These are phyloP conservation scores for Diachasmimorpha longicaudata DNA, from an alignment of 1,140 invertebrate species.

Conservation along the genomic window DNA sequence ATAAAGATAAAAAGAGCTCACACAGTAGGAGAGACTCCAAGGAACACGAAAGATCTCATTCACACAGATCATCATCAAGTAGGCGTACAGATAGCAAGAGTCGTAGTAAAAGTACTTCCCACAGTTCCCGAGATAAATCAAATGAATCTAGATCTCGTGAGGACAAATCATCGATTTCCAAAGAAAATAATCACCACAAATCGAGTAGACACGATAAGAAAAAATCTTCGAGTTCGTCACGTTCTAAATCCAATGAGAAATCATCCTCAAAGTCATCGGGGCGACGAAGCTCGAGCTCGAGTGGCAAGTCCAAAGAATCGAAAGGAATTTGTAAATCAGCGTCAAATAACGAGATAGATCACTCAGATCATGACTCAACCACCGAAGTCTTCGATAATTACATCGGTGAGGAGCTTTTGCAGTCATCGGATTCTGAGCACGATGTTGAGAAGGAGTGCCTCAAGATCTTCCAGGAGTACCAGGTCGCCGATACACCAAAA, in stretches of 20 bases:
- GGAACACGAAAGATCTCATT: conserved; percentile 35
- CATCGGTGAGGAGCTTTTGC: conserved; percentile 42
- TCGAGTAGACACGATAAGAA: conserved; percentile 39
- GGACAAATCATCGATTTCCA: conserved; percentile 33
- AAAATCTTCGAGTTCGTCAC: conserved; percentile 36
- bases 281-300: conserved; percentile 35
- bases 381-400: conserved; percentile 30
- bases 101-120: conserved; percentile 31
- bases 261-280: conserved; percentile 37
- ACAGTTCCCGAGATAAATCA: conserved; percentile 34
- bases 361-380: conserved; percentile 35
- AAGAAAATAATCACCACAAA: conserved; percentile 37
- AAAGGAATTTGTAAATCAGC: conserved; percentile 31
- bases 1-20: conserved; percentile 24
- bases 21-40: conserved; percentile 29
- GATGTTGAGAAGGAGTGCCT: conserved; percentile 75
- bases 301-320: conserved; percentile 34
- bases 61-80: conserved; percentile 29
- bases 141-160: conserved; percentile 34
- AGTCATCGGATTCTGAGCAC: conserved; percentile 62
- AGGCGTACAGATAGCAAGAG: conserved; percentile 39
- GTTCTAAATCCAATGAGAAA: conserved; percentile 32
- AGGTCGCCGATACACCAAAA: conserved; percentile 52
- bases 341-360: conserved; percentile 36
- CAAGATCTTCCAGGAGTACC: conserved; percentile 72